Conservation (phyloP, 2,113 vertebrate species). For the Natator depressus region DNA sequence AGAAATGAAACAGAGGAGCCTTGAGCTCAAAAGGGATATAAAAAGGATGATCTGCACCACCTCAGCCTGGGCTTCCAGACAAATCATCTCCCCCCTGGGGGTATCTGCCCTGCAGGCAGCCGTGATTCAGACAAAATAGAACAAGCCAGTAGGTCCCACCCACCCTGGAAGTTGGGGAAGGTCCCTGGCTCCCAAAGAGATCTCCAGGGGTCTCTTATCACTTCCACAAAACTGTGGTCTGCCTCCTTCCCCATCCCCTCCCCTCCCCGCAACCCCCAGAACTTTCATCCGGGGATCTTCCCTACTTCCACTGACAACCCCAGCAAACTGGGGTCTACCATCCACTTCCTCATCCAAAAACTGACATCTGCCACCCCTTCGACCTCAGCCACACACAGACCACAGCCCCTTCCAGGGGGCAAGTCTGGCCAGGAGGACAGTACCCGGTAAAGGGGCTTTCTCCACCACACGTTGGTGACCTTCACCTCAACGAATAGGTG, state of each 20-base stretch:
- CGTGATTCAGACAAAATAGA: not conserved
- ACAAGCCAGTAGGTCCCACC: not conserved
- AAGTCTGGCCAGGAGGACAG: not conserved
- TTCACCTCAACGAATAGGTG: not conserved
- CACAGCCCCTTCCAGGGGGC: not conserved
- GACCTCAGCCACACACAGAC: not conserved
- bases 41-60: not conserved
- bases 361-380: not conserved
- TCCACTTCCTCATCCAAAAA: not conserved
- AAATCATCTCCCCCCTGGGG: not conserved
- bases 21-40: not conserved
- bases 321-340: not conserved
- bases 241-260: not conserved
- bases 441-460: not conserved
- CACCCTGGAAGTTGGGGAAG: not conserved
- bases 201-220: not conserved
- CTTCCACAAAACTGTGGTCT: not conserved
- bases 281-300: not conserved
- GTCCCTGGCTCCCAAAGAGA: too few species aligned
- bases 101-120: not conserved
- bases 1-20: not conserved
- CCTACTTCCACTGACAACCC: not conserved
- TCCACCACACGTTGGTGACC: not conserved
- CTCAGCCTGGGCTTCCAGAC: fast-evolving
- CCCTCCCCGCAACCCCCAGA: not conserved